Conservation (phyloP, 2,113 vertebrate genomes). For the Rhea pennata region DNA sequence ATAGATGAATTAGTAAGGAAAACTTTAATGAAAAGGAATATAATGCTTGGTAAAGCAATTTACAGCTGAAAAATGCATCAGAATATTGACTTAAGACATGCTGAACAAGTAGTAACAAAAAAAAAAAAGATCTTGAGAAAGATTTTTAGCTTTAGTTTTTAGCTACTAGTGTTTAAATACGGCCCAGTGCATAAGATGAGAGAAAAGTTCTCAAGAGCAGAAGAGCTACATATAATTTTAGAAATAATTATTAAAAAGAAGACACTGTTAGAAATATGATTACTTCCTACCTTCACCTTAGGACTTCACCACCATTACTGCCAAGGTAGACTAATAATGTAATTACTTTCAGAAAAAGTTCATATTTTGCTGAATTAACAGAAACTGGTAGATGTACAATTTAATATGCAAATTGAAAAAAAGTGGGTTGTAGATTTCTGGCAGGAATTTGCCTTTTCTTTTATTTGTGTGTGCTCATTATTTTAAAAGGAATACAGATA, state of each 20-base stretch:
- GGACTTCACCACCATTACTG: constrained; percentile 8
- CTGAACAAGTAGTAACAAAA: neutral
- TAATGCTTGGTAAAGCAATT: neutral
- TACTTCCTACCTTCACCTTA: constrained; percentile 28
- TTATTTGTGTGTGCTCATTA: constrained; percentile 43
- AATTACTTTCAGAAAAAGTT: constrained; percentile 51
- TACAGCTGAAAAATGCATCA: neutral
- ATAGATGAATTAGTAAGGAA: neutral
- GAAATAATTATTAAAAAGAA: constrained; percentile 35
- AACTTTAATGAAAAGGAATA: constrained; percentile 35
- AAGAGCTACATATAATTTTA: constrained; percentile 1
- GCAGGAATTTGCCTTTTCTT: constrained; percentile 11
- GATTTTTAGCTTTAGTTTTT: neutral
- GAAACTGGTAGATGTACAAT: constrained; percentile 40
- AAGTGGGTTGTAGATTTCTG: neutral
- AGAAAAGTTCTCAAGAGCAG: constrained; percentile 19
- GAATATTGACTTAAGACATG: neutral
- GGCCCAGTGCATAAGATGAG: neutral
- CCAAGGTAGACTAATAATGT: constrained; percentile 41
- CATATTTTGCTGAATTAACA: constrained; percentile 66
- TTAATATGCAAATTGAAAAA: constrained; percentile 63
- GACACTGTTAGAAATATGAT: constrained; percentile 14
- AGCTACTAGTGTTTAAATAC: neutral
- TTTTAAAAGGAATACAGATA: constrained; percentile 45
- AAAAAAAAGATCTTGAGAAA: neutral